These are phyloP conservation scores for Plestiodon gilberti DNA, from an alignment of 2,113 vertebrate species.

Conservation along the genomic window DNA sequence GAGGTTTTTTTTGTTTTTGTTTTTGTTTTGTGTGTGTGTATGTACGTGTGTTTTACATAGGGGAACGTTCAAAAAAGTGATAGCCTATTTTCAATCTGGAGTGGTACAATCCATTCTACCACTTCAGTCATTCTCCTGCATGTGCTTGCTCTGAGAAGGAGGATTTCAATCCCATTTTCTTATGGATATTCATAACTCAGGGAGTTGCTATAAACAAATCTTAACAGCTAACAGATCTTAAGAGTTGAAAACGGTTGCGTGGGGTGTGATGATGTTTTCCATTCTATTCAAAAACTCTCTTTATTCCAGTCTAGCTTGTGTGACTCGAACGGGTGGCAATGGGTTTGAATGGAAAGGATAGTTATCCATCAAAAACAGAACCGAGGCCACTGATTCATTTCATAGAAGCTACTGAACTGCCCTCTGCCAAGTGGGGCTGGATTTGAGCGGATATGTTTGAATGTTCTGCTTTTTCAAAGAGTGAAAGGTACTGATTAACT, in stretches of 20 bases:
- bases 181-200: too few species aligned
- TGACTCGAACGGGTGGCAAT: background rate
- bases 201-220: too few species aligned
- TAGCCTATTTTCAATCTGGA: too few species aligned
- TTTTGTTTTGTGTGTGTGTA: too few species aligned
- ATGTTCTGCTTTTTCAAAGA: slow-evolving; percentile 10
- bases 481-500: slow-evolving; percentile 20
- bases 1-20: too few species aligned
- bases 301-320: background rate
- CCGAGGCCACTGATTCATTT: slow-evolving; percentile 10
- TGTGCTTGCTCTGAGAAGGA: background rate
- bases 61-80: too few species aligned
- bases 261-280: too few species aligned
- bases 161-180: too few species aligned
- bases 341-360: slow-evolving; percentile 25
- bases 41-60: too few species aligned
- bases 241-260: too few species aligned
- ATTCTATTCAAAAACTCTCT: background rate
- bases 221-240: too few species aligned
- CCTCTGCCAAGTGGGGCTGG: slow-evolving; percentile 26
- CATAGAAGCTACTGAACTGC: background rate
- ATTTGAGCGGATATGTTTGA: slow-evolving; percentile 24
- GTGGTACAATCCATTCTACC: background rate
- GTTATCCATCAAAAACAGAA: slow-evolving; percentile 2
- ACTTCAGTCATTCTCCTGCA: background rate